Base-by-base conservation (phyloP, 2,888 invertebrate genomes). In the Agapostemon virescens region DNA sequence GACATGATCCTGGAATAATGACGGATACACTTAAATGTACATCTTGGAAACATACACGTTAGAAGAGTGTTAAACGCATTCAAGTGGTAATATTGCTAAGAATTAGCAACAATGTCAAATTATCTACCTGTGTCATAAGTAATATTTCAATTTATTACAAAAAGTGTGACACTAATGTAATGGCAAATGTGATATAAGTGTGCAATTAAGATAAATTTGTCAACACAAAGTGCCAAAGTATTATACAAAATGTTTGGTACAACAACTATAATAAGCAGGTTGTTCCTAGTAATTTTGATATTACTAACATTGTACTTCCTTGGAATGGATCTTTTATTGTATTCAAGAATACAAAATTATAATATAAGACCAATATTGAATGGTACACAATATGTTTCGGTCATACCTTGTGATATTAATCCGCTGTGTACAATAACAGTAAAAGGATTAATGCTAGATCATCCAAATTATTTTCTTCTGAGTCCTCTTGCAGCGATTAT, bases 401-500 rank as follows among this genome's bases (percentile, higher is more conserved):
- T 95, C 95, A 90, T 96, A n/a, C 94, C 95, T 26, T 97, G 97
- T 89, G 94, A 94, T 66, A 94, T 96, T 42, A 96, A 96, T 88
- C 97, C 97, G 0, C 90, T 97, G 23, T 97, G 97, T 90, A 95
- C 96, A 87, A 95, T 98, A 1, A 97, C 97, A 0, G 96, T 97
- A 0, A 98, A 98, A 93, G 96, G 96, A 1, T 92, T 98, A 74
- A 95, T 97, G 93, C 93, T 97, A 69, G 98, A 98, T 91, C 97
- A 97, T 83, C 95, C 96, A 6, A 97, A 97, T 90, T 96, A 97
- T 89, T 98, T 97, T 89, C 93, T 98, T 30, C 96, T 97, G 89
- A 96, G 96, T 1, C 98, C 98, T 0, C 91, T 96, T 64, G 96
- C 97, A n/a, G 95, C 95, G 6, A 93, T 97, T 33, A 93, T 96